Evolutionary conservation across 2,797 vertebrate species (phyloP).

Genomic region (Xenops minutus): DNA sequence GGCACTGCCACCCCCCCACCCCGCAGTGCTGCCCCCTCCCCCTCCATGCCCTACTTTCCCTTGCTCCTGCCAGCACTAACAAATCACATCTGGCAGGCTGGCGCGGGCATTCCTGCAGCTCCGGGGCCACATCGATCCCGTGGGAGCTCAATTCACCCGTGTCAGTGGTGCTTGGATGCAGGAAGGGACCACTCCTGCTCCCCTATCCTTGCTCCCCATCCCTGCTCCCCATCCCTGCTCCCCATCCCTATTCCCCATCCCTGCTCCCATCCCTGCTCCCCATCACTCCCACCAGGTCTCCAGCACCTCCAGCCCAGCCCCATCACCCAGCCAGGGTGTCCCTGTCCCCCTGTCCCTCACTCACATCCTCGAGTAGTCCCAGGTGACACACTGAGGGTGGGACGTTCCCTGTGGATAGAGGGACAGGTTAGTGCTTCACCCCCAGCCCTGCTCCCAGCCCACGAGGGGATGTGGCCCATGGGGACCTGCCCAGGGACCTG

Average conservation of each 20-base stretch:
- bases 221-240: too few relatives aligned
- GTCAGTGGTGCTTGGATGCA: fast-evolving
- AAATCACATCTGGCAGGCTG: conserved; percentile 32
- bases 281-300: neutral
- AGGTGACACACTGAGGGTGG: conserved; percentile 91
- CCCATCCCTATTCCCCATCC: too few relatives aligned
- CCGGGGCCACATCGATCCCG: neutral
- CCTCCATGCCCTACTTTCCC: neutral
- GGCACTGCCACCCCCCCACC: neutral
- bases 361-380: conserved; percentile 94
- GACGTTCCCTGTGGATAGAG: conserved; percentile 86
- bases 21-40: neutral
- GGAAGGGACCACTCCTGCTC: neutral
- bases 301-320: neutral
- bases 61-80: neutral
- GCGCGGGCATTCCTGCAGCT: neutral
- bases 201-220: too few relatives aligned
- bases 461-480: fast-evolving
- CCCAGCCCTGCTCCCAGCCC: neutral
- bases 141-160: neutral
- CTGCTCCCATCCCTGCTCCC: neutral
- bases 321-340: neutral
- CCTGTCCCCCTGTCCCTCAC: conserved; percentile 57
- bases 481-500: neutral
- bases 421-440: neutral